Base-by-base conservation (phyloP, 2,113 vertebrate species). In the Phaethon lepturus region DNA sequence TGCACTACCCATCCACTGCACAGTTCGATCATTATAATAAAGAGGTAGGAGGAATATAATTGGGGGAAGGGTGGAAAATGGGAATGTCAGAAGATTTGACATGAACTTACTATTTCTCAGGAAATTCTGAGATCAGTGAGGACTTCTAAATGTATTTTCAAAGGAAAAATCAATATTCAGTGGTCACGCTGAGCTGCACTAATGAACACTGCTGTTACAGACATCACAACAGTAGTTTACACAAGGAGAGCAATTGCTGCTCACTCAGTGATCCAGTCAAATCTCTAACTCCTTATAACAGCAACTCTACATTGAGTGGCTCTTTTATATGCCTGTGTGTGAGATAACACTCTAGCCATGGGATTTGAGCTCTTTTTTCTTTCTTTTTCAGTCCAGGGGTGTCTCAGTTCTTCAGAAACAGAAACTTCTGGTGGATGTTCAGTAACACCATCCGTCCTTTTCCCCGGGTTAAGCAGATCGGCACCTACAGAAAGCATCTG, bases 1-100 rank as follows among this genome's bases (percentile, higher is more conserved):
- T 35, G 19, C 13, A 17, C 8, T 13, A 47, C 25, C 4, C 52
- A 11, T 40, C 26, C 35, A 11, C 6, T 63, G 26, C 7, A 7
- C 8, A 60, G 9, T 12, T 53, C 13, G 6, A 22, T 55, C 38
- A 20, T 25, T 75, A 17, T 72, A 47, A 64, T 14, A 31, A 85
- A 67, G 53, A 66, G 19, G 14, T 12, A 58, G 3, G 3, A 58
- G 7, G 40, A 71, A 71, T 60, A 44, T 26, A 40, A 64, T 38
- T 33, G 17, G 11, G 4, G 19, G 8, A 8, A 0, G 12, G 2
- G 6, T 10, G 10, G 20, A 28, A 56, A 87, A 74, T 6, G 7
- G 8, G 5, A 88, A 59, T 38, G 5, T 8, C 17, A 47, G 31
- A 59, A 90, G 45, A 50, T 38, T 68, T 68, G 49, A 13, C 5